A percentile compares a stretch with the other conserved stretches of the same genome.
Evolutionary conservation across 1,140 invertebrate genomes (phyloP).

Genomic region (Pomacea maculata): DNA sequence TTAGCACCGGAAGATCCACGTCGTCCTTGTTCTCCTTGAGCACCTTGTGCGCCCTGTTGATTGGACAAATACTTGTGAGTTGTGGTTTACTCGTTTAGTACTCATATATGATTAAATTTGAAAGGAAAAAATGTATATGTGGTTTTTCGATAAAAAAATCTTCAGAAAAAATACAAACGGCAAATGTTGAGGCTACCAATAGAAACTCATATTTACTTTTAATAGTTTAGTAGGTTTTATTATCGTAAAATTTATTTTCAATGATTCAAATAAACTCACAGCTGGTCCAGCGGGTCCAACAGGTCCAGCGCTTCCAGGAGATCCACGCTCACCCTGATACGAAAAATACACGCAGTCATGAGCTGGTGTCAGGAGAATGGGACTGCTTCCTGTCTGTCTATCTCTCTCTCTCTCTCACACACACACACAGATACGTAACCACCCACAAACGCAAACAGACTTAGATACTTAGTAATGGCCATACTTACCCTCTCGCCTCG

Average conservation of each 20-base stretch:
- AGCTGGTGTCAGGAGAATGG: background rate
- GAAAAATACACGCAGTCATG: background rate
- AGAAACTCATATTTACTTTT: too few relatives aligned
- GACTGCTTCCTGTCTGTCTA: background rate
- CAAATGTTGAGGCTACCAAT: too few relatives aligned
- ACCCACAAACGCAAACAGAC: too few relatives aligned
- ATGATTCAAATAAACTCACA: constrained; percentile 30
- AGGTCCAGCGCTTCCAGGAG: constrained; percentile 69
- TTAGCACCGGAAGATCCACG: constrained; percentile 33
- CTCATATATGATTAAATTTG: too few relatives aligned
- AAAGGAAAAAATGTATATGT: too few relatives aligned
- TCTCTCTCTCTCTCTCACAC: background rate
- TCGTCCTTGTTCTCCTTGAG: constrained; percentile 30
- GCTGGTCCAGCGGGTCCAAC: constrained; percentile 72
- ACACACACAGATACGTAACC: too few relatives aligned
- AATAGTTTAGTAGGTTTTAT: background rate
- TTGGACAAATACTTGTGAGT: background rate
- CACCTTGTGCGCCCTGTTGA: constrained; percentile 67
- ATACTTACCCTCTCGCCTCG: constrained; percentile 52
- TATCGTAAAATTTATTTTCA: too few relatives aligned
- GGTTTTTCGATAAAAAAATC: too few relatives aligned
- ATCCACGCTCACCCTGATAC: constrained; percentile 73
- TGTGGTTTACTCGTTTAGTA: too few relatives aligned
- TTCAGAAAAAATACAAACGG: too few relatives aligned
- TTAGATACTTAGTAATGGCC: background rate